These are phyloP conservation scores for Sylvia borin DNA, from an alignment of 2,797 vertebrate genomes.

Conservation along the genomic window DNA sequence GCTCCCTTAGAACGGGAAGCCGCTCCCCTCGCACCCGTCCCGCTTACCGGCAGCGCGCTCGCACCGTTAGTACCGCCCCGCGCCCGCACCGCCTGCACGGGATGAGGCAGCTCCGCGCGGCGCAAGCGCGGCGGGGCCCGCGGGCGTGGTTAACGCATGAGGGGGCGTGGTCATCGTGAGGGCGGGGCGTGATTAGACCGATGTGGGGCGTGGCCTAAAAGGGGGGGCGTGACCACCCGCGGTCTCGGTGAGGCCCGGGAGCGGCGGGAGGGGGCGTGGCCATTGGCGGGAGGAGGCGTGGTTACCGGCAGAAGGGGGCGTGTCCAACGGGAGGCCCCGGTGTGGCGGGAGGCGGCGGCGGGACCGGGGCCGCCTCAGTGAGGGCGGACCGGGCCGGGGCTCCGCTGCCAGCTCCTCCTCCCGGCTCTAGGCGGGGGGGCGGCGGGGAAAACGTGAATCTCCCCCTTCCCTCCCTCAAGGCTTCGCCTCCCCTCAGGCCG, in stretches of 20 bases:
- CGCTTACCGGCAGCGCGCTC: neutral
- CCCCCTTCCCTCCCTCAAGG: neutral
- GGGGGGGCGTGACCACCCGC: rapidly evolving
- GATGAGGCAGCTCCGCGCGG: neutral
- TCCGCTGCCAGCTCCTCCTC: neutral
- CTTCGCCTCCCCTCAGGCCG: neutral
- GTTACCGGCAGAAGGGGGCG: neutral
- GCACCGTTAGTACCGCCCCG: neutral
- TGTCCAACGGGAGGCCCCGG: neutral
- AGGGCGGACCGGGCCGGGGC: neutral
- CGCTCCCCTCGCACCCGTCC: no score
- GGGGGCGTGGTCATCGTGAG: rapidly evolving
- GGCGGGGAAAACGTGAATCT: neutral
- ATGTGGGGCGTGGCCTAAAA: rapidly evolving
- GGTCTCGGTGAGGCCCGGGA: neutral
- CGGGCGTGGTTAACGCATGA: rapidly evolving
- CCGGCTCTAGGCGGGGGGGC: neutral
- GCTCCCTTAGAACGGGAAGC: neutral
- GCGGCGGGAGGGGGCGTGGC: neutral
- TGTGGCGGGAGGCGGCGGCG: neutral
- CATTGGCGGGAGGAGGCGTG: neutral
- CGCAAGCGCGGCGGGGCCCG: neutral
- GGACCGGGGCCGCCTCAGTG: neutral
- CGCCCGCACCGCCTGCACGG: neutral
- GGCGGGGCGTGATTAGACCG: neutral